phyloP scores from a whole-genome alignment of 2,113 vertebrate genomes.

The Antechinus stuartii region DNA sequence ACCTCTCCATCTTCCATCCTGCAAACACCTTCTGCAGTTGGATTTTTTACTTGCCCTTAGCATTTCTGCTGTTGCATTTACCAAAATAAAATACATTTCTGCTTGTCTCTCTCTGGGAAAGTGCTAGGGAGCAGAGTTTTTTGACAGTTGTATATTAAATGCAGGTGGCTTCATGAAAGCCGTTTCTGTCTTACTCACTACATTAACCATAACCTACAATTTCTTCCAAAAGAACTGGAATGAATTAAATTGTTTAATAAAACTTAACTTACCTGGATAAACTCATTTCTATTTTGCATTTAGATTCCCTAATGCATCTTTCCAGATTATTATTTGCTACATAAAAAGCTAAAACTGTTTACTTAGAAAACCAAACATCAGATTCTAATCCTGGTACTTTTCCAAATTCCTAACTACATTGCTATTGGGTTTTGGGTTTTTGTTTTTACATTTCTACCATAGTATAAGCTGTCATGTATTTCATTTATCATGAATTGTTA shows the following conservation, averaged over 20 bases:
- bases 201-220: constrained; percentile 87
- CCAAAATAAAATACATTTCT: constrained; percentile 65
- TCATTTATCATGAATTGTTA: constrained; percentile 68
- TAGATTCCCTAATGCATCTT: constrained; percentile 80
- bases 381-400: constrained; percentile 78
- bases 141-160: constrained; percentile 88
- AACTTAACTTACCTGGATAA: constrained; percentile 87
- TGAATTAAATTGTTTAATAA: constrained; percentile 90
- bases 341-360: constrained; percentile 81
- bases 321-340: constrained; percentile 80
- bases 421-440: not conserved
- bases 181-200: constrained; percentile 85
- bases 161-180: constrained; percentile 86
- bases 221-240: constrained; percentile 88
- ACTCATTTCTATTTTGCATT: constrained; percentile 85
- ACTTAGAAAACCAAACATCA: constrained; percentile 80
- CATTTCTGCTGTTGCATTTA: constrained; percentile 66
- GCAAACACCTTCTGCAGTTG: constrained; percentile 43
- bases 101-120: constrained; percentile 78
- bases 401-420: constrained; percentile 63
- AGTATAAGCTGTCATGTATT: constrained; percentile 66
- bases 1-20: not conserved
- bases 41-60: constrained; percentile 65
- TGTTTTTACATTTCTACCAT: constrained; percentile 50
- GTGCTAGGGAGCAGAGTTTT: constrained; percentile 82